Evolutionary conservation across 1,140 invertebrate genomes (phyloP), one percentile per base, ranked within the genome.

Genomic region (Papilio machaon): DNA sequence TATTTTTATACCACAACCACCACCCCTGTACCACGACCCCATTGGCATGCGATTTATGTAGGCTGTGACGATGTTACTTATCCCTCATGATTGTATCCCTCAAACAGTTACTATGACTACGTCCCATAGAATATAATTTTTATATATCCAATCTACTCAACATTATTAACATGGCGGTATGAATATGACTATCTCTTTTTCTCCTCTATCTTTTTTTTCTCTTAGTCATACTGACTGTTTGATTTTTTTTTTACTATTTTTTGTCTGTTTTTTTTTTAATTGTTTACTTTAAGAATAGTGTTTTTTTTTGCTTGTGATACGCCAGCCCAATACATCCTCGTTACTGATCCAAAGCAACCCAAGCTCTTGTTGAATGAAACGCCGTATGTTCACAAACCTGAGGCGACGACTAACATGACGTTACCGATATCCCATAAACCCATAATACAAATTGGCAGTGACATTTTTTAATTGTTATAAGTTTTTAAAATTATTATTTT

Each of bases 201-300:
- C 91, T 85, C 90, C 84, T 91, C 93, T 94, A 86, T 95, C 91
- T 94, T 88, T 95, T 92, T 92, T 43, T 91, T 94, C 88, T 87
- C 83, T 91, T 85, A 95, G 93, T 94, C 93, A 94, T 93, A 94
- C 92, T 95, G 92, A 94, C 94, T 95, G 92, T 95, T 94, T 95
- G 91, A 92, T 91, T 95, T 89, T 87, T 88, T 87, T 87, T 89
- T 83, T 85, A 82, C 83, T 88, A 89, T 88, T 87, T 87, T 90
- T 88, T 89, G 88, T 91, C 84, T 91, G 83, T 92, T 86, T 92
- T 87, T 90, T 30, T 85, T 90, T 88, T 87, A 77, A 83, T 89
- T 90, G 83, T 88, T 88, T 85, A 86, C 87, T 91, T 89, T 84
- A 89, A 86, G 87, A 90, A 91, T 93, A 93, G 90, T 93, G 89